Conservation (phyloP, 2,113 vertebrate genomes). For the Eonycteris spelaea region DNA sequence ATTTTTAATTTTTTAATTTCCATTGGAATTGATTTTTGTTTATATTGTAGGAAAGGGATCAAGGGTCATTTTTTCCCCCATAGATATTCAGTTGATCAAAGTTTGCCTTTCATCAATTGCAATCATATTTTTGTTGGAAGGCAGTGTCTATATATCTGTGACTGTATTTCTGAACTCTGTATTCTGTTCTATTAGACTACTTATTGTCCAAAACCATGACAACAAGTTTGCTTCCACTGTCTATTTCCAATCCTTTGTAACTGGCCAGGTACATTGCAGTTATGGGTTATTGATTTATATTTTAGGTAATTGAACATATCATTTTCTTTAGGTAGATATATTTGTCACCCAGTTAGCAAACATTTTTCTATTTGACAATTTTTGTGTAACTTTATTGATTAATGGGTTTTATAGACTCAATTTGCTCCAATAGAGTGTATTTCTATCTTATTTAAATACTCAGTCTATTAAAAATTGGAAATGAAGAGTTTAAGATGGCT, state of each 20-base stretch:
- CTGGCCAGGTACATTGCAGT: background rate
- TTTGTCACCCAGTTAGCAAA: background rate
- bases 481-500: background rate
- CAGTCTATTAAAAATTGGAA: constrained; percentile 23
- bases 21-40: background rate
- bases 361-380: background rate
- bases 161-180: background rate
- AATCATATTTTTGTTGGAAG: background rate
- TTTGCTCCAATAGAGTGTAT: background rate
- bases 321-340: background rate
- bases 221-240: background rate
- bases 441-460: background rate
- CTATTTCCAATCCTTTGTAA: background rate
- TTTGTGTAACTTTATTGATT: background rate
- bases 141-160: background rate
- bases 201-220: background rate
- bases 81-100: background rate
- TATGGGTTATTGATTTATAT: background rate
- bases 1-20: background rate
- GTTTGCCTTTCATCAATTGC: background rate
- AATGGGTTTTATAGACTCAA: background rate
- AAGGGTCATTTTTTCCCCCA: background rate
- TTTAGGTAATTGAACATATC: background rate
- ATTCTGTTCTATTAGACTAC: background rate
- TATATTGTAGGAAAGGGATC: background rate